Evolutionary conservation across 1,140 invertebrate genomes (phyloP), one percentile per base, ranked within the genome.

Genomic region (Triops cancriformis): DNA sequence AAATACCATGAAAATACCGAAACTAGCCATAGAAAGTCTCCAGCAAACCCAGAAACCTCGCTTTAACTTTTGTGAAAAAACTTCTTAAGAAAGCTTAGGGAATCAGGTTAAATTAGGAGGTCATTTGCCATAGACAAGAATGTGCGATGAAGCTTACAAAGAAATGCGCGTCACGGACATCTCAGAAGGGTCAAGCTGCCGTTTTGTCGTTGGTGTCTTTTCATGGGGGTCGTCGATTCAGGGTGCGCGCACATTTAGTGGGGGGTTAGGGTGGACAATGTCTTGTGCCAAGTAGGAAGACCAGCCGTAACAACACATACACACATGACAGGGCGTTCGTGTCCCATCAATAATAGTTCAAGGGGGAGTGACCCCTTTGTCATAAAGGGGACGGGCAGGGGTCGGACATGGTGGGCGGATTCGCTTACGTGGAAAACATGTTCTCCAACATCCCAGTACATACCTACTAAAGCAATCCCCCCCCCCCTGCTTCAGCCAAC

Each of bases 281-380:
- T 18, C 51, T 6, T 23, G 23, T 64, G 51, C 51, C 14, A 64
- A 64, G 51, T 64, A 37, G 31, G 51, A 64, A 64, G 51, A n/a
- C 14, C n/a, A 64, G 23, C n/a, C 9, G 23, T 64, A 64, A 64
- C 51, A 64, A 64, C 51, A 64, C 45, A 64, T 23, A 64, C 51
- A 64, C 45, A 64, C 51, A 64, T 64, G 51, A 64, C 51, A 64
- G 51, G 51, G 51, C 51, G 51, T 64, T 64, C 51, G 51, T 64
- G 51, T 64, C 18, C 23, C 51, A 64, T 64, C 51, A 64, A 64
- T 64, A 64, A 64, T 64, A 64, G 51, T 64, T 64, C 23, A 23
- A 64, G 51, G 51, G 31, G 51, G 51, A 64, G 51, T 64, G n/a
- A 64, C 51, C 51, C 51, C 51, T 64, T 64, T 64, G 51, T 64